phyloP scores from a whole-genome alignment of 2,797 vertebrate genomes.

The Gymnothorax reevesii region DNA sequence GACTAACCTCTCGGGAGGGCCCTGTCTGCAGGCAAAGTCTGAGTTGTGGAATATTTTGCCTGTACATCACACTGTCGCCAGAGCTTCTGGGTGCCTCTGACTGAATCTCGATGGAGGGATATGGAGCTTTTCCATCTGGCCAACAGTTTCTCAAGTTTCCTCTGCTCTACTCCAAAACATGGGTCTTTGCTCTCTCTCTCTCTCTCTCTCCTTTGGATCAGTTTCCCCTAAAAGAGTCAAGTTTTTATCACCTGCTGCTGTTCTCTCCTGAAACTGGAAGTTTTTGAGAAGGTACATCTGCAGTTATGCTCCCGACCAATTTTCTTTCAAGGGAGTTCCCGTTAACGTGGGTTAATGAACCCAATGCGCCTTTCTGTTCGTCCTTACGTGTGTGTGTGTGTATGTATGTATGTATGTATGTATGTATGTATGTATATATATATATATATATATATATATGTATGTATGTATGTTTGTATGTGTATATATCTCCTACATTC shows the following conservation, averaged over 20 bases:
- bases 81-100: neutral
- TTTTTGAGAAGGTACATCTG: too few species aligned
- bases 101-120: neutral
- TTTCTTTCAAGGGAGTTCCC: too few species aligned
- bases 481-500: too few species aligned
- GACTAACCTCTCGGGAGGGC: neutral
- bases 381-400: too few species aligned
- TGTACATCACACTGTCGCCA: neutral
- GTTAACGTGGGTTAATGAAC: too few species aligned
- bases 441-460: too few species aligned
- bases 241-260: neutral
- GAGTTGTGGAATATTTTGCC: constrained; percentile 9
- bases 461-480: too few species aligned
- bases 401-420: too few species aligned
- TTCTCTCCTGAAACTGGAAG: neutral
- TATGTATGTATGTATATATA: too few species aligned
- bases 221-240: neutral
- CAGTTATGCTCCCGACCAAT: too few species aligned
- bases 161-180: neutral
- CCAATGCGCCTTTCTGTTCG: too few species aligned
- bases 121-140: neutral
- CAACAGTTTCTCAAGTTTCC: neutral
- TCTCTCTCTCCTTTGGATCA: neutral
- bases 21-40: neutral
- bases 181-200: constrained; percentile 1